Base-by-base conservation (phyloP, 2,888 invertebrate species). In the Aleiodes leptofemur region DNA sequence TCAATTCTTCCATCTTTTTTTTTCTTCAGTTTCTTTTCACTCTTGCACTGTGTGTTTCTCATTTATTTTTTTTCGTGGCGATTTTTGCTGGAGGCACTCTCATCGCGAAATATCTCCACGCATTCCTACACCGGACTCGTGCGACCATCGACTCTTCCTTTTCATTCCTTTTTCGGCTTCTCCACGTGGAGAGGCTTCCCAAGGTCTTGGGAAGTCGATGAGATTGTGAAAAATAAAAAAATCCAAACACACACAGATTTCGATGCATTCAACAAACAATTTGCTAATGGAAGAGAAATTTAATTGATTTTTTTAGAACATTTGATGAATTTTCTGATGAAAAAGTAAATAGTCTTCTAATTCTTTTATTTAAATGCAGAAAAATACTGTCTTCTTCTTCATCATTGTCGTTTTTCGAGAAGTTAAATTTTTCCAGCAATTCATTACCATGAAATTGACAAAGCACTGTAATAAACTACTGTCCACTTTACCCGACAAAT, bases 81-180 rank as follows among this genome's bases (percentile, higher is more conserved):
- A 51, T 68, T 68, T 23, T 34, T 78, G 68, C 74, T 76, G n/a
- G 76, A 59, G 77, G 73, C 74, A 77, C 80, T 59, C 77, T 66
- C 80, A 76, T 80, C 83, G 83, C 82, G 81, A 84, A 34, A 83
- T 83, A 84, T 82, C 82, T 80, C 73, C 72, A 80, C 79, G 82
- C 84, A 85, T 85, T 85, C 85, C 82, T 82, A 76, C 82, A 80
- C 73, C 68, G 68, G 74, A 57, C 53, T 71, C 69, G 68, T 66
- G 53, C 43, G 14, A 66, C 66, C 64, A 55, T 70, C 72, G 59
- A 16, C 69, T 69, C 23, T 56, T 57, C 64, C 9, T 64, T 69
- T 69, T n/a, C 66, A 50, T 48, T 57, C 56, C 66, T 71, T 69
- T 53, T 34, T 53, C 16, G 48, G 16, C 34, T 4, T 31, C 61